Evolutionary conservation across 2,113 vertebrate genomes (phyloP).

Genomic region (Dasyprocta punctata): DNA sequence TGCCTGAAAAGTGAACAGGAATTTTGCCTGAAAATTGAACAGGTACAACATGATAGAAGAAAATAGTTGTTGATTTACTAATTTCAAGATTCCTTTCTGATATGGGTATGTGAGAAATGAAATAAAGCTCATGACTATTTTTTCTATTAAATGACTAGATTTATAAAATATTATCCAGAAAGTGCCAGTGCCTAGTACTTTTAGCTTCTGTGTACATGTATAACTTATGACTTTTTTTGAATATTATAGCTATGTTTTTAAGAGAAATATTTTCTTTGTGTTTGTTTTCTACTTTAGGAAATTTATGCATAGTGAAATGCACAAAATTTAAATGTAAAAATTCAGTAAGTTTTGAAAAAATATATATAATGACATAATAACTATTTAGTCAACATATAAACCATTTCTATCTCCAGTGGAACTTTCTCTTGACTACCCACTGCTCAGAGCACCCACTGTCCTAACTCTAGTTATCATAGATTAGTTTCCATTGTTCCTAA

Average conservation of each 20-base stretch:
- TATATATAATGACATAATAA: not conserved
- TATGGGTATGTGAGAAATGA: not conserved
- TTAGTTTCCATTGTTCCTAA: not conserved
- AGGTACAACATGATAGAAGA: not conserved
- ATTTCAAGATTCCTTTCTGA: not conserved
- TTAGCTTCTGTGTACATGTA: not conserved
- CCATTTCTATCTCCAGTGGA: not conserved
- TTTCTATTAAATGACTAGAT: not conserved
- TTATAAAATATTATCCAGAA: conserved; percentile 6
- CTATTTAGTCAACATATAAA: not conserved
- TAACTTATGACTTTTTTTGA: not conserved
- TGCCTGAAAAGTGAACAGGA: no score
- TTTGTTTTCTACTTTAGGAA: not conserved
- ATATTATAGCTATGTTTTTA: not conserved
- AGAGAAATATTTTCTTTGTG: not conserved
- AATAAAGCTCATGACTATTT: not conserved
- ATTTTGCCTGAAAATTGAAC: not conserved
- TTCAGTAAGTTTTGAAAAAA: not conserved
- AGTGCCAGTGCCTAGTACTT: not conserved
- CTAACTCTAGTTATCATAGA: not conserved
- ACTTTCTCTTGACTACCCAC: not conserved
- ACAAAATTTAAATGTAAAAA: not conserved
- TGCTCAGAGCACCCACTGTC: not conserved
- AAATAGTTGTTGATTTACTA: not conserved
- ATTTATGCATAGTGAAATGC: not conserved